Conservation (phyloP, 1,140 invertebrate genomes). For the Palaemon carinicauda region DNA sequence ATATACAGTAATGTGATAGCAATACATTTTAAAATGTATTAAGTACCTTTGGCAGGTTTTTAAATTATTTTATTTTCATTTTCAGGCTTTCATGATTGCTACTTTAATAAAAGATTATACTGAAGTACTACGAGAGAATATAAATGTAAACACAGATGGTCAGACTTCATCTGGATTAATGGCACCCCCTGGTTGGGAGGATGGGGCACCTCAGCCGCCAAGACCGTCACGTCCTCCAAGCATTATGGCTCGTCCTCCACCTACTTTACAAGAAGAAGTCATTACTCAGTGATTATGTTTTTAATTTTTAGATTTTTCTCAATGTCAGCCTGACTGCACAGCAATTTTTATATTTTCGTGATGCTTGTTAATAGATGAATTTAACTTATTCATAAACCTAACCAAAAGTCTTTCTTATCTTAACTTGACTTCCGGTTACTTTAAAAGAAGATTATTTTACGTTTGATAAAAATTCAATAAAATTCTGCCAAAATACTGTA, state of each 20-base stretch:
- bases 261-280: conserved; percentile 43
- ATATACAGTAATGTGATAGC: too few relatives aligned
- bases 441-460: too few relatives aligned
- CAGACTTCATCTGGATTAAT: conserved; percentile 18
- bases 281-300: conserved; percentile 17
- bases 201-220: neutral
- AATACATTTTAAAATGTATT: too few relatives aligned
- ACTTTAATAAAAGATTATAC: conserved; percentile 92
- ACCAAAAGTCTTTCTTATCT: too few relatives aligned
- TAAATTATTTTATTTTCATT: conserved; percentile 59
- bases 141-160: neutral
- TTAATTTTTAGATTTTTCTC: neutral
- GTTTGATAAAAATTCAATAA: too few relatives aligned
- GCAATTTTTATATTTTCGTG: neutral
- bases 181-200: conserved; percentile 15
- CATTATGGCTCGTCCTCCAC: conserved; percentile 28
- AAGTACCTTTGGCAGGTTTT: too few relatives aligned
- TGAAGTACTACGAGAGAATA: conserved; percentile 74
- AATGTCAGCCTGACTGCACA: neutral
- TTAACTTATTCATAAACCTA: neutral
- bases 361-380: neutral
- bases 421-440: too few relatives aligned
- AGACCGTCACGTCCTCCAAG: conserved; percentile 2
- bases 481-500: too few relatives aligned
- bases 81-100: conserved; percentile 90